Base-by-base conservation (phyloP, 2,888 invertebrate species). In the Drosophila acutilabella region DNA sequence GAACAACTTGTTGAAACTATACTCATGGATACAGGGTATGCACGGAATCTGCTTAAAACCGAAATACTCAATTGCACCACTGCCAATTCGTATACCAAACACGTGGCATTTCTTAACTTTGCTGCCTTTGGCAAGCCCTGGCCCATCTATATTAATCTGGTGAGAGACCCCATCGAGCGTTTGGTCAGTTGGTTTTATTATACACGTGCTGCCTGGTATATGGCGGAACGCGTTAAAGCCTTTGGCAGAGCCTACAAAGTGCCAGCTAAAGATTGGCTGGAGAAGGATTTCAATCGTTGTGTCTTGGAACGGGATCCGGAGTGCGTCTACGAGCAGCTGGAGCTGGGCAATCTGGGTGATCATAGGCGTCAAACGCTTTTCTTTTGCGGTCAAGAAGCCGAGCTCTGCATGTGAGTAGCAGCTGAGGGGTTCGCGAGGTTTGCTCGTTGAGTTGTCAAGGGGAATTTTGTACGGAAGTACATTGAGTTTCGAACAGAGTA, bases 181-280 rank as follows among this genome's bases (percentile, higher is more conserved):
- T 95, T 97, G 26, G 96, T 97, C 89, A 97, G 97, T 6, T 97
- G 97, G 97, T 97, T 97, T 91, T 97, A 97, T 92, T 97, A 97
- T 92, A 95, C 97, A 11, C 93, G 97, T 56, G 97, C 97, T 0
- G 97, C 97, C 0, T 97, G 97, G 97, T 97, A 97, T 93, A 96
- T 97, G 90, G 97, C 96, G 20, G 96, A 97, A 91, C 94, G 97
- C 1, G 78, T 73, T 16, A 60, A 64, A 4, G 13, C 58, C 13
- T 91, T 90, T 53, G 83, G 88, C 1, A 67, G 71, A 4, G 58
- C 80, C 14, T 79, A 78, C 36, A n/a, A 65, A 48, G n/a, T 88
- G 58, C 90, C 92, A 92, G 96, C 67, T 5, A 33, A 71, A 0
- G 94, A 64, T 3, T 97, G 97, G 96, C 93, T 97, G 18, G 96